Conservation (phyloP, 2,888 invertebrate genomes). For the Sepioteuthis lessoniana region DNA sequence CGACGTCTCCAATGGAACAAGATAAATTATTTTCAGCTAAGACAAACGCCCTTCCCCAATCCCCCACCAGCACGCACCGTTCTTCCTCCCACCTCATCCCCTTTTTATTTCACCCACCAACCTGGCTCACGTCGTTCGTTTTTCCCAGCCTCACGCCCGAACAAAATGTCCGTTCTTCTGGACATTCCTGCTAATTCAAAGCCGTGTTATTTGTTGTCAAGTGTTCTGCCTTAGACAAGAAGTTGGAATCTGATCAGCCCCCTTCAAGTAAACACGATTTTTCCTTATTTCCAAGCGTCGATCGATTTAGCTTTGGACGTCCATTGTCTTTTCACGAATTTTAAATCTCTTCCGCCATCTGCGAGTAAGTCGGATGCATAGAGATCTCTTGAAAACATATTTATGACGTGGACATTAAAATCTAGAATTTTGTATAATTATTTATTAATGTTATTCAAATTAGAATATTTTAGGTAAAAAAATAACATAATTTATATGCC, state of each 20-base stretch:
- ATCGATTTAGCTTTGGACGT: neutral
- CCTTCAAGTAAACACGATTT: neutral
- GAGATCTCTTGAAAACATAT: neutral
- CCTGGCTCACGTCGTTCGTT: neutral
- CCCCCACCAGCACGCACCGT: no score
- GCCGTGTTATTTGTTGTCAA: conserved; percentile 33
- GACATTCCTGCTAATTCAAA: neutral
- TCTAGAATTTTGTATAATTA: no score
- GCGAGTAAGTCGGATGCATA: neutral
- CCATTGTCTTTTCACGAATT: neutral
- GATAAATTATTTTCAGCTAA: neutral
- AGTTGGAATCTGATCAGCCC: neutral
- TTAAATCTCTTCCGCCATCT: neutral
- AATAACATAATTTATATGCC: no score
- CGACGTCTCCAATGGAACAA: neutral
- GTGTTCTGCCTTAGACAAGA: conserved; percentile 11
- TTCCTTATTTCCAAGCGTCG: neutral
- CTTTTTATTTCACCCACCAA: neutral
- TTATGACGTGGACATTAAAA: no score
- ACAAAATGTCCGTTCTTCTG: conserved; percentile 4
- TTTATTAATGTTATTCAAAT: no score
- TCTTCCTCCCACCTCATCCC: neutral
- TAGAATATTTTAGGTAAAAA: no score
- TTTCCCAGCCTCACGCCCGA: neutral
- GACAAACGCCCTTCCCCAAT: neutral